These are phyloP conservation scores for Neomonachus schauinslandi DNA, from an alignment of 2,113 vertebrate genomes.

Conservation along the genomic window DNA sequence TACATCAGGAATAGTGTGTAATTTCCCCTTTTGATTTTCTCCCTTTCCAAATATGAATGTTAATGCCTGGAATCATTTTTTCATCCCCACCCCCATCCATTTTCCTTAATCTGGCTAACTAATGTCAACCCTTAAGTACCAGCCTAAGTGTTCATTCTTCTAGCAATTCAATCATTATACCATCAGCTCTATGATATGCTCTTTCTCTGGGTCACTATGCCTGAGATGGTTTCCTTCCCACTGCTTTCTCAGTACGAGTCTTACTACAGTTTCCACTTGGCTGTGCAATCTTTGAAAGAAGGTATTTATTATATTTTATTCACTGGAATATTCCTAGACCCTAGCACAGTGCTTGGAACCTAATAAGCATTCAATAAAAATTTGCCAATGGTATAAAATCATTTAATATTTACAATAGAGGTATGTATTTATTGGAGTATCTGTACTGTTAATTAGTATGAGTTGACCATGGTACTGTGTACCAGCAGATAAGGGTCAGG, in stretches of 20 bases:
- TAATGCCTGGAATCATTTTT: background rate
- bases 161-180: background rate
- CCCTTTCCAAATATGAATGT: background rate
- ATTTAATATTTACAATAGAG: background rate
- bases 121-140: background rate
- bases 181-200: fast-evolving
- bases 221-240: background rate
- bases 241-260: background rate
- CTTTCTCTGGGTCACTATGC: background rate
- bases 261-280: background rate
- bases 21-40: background rate
- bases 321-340: background rate
- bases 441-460: background rate
- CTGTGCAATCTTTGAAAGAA: background rate
- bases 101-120: background rate
- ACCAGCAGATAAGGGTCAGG: slow-evolving; percentile 55
- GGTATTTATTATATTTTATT: background rate
- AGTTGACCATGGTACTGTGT: background rate
- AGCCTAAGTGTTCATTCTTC: background rate
- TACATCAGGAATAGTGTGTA: background rate
- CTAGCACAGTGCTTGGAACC: background rate
- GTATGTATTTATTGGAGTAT: background rate
- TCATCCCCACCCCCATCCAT: fast-evolving
- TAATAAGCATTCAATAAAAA: background rate
- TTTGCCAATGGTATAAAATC: background rate